Percentiles rank a stretch among this genome's conserved stretches.
Conservation (phyloP, 2,888 invertebrate species). For the Hemicrepidius hirtus region DNA sequence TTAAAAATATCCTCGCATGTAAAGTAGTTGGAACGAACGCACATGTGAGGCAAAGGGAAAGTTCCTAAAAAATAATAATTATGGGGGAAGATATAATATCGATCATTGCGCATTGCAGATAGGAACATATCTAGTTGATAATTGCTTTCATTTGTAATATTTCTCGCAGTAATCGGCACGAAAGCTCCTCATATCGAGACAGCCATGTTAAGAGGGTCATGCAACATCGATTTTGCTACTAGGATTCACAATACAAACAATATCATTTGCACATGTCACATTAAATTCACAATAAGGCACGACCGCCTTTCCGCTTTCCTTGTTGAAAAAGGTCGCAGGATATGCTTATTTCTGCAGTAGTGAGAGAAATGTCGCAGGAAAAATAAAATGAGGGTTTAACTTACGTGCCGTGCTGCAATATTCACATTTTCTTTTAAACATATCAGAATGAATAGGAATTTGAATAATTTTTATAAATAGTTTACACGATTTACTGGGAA, state of each 20-base stretch:
- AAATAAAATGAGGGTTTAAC: not conserved
- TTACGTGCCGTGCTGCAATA: too few relatives aligned
- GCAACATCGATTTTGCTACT: conserved; percentile 48
- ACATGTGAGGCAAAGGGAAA: too few relatives aligned
- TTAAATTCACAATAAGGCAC: conserved; percentile 30
- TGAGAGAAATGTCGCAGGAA: not conserved
- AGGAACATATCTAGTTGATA: conserved; percentile 45
- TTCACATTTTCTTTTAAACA: not conserved
- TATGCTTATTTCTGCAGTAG: not conserved
- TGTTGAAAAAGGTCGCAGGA: not conserved
- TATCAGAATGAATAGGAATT: too few relatives aligned
- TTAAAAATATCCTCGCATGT: not conserved
- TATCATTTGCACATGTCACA: conserved; percentile 37
- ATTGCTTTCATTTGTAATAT: conserved; percentile 54
- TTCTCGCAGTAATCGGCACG: conserved; percentile 50
- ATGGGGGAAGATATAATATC: conserved; percentile 22
- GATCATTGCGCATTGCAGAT: conserved; percentile 44
- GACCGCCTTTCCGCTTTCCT: not conserved
- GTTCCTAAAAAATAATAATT: not conserved
- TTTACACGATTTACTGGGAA: too few relatives aligned
- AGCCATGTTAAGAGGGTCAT: conserved; percentile 48
- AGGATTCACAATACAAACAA: conserved; percentile 49
- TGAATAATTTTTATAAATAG: too few relatives aligned
- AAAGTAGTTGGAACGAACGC: not conserved
- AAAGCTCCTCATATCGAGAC: conserved; percentile 30